A percentile compares a stretch with the other conserved stretches of the same genome.
Conservation (phyloP, 92 coral and sea anemone genomes). For the Meandrina meandrites region DNA sequence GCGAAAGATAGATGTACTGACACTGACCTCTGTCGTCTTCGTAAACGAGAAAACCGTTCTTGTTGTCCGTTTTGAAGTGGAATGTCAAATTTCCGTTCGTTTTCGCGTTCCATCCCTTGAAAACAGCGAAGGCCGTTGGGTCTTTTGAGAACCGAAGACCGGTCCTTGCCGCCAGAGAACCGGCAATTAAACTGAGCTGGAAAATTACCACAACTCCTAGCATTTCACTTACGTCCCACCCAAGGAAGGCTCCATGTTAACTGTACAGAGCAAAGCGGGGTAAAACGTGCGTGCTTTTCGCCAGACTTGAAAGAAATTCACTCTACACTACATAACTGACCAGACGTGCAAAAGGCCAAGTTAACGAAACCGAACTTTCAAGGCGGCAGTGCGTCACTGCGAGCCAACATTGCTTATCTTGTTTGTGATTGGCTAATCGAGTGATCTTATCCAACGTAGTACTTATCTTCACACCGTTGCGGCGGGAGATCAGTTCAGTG, state of each 20-base stretch:
- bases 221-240: slow-evolving; percentile 48
- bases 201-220: slow-evolving; percentile 26
- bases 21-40: slow-evolving; percentile 63
- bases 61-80: slow-evolving; percentile 51
- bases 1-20: slow-evolving; percentile 42
- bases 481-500: slow-evolving; percentile 46
- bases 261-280: neutral
- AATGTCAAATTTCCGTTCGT: slow-evolving; percentile 53
- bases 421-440: slow-evolving; percentile 35
- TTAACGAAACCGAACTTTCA: slow-evolving; percentile 41
- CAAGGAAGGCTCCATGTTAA: slow-evolving; percentile 27
- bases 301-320: neutral
- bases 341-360: slow-evolving; percentile 43
- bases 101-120: slow-evolving; percentile 64
- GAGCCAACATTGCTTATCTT: slow-evolving; percentile 25
- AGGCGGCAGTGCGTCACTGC: slow-evolving; percentile 44
- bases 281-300: neutral
- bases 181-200: slow-evolving; percentile 35
- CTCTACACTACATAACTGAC: slow-evolving; percentile 28
- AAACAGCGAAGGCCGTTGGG: slow-evolving; percentile 61
- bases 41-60: slow-evolving; percentile 54
- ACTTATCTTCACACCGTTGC: slow-evolving; percentile 41
- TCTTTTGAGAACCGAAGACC: slow-evolving; percentile 55
- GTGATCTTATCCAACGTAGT: slow-evolving; percentile 30
- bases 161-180: slow-evolving; percentile 46